A percentile compares a stretch with the other conserved stretches of the same genome.
phyloP scores from a whole-genome alignment of 1,140 invertebrate species.

The Nasonia longicornis region DNA sequence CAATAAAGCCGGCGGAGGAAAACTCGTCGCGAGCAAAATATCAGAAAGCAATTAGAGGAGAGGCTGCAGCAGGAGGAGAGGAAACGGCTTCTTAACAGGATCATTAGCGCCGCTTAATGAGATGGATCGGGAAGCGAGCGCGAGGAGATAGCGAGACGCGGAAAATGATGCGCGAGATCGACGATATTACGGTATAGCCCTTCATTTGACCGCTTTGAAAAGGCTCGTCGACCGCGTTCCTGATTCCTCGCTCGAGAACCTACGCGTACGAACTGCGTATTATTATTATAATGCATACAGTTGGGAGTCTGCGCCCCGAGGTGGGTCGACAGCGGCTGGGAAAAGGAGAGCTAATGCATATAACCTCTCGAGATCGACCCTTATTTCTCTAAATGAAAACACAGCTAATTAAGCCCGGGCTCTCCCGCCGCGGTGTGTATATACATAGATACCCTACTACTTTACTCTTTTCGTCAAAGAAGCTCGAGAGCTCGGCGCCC shows the following conservation, averaged over 20 bases:
- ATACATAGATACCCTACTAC: too few species aligned
- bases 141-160: neutral
- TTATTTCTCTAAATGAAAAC: slow-evolving; percentile 19
- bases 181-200: neutral
- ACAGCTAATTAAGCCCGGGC: slow-evolving; percentile 15
- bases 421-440: too few species aligned
- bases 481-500: neutral
- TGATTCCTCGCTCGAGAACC: neutral
- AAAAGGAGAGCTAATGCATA: neutral
- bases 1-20: slow-evolving; percentile 21
- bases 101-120: slow-evolving; percentile 44
- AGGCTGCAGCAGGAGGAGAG: neutral
- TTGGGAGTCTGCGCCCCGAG: neutral
- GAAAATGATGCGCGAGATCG: neutral
- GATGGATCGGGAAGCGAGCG: slow-evolving; percentile 28
- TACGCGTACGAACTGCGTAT: neutral
- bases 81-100: slow-evolving; percentile 33
- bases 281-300: neutral
- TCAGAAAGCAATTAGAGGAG: slow-evolving; percentile 40
- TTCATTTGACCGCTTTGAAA: neutral
- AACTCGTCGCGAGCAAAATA: slow-evolving; percentile 29
- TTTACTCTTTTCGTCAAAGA: neutral
- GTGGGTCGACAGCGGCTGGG: neutral
- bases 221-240: neutral
- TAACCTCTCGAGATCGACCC: slow-evolving; percentile 7